These are phyloP conservation scores for Oenanthe melanoleuca DNA, from an alignment of 2,113 vertebrate species.

Conservation along the genomic window DNA sequence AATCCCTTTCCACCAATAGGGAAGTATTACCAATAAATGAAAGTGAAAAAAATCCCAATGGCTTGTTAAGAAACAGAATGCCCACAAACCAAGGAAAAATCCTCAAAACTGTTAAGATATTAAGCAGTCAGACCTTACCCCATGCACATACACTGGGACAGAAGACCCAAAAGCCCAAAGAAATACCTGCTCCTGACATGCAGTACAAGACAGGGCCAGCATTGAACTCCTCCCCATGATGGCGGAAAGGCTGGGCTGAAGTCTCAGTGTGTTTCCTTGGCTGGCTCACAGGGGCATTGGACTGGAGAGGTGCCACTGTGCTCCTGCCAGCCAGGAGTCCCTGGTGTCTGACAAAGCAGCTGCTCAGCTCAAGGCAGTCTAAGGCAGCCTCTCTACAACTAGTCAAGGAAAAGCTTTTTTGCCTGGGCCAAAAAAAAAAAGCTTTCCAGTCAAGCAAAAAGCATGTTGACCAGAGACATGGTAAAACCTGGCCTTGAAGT, in stretches of 20 bases:
- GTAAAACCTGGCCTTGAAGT: neutral
- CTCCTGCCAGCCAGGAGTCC: neutral
- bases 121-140: neutral
- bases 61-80: neutral
- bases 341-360: neutral
- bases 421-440: neutral
- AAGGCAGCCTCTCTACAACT: neutral
- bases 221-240: neutral
- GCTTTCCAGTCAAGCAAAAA: neutral
- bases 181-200: rapidly evolving
- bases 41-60: neutral
- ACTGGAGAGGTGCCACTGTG: rapidly evolving
- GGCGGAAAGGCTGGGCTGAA: neutral
- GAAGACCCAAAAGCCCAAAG: neutral
- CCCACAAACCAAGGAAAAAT: neutral
- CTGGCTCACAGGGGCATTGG: no score
- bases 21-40: neutral
- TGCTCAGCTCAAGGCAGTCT: neutral
- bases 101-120: neutral
- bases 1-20: neutral
- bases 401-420: neutral
- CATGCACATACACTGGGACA: rapidly evolving
- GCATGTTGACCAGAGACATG: rapidly evolving
- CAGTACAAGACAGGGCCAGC: no score
- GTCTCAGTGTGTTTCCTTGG: neutral